Evolutionary conservation across 2,797 vertebrate genomes (phyloP), one percentile per base, ranked within the genome.

Genomic region (Sciurus vulgaris): DNA sequence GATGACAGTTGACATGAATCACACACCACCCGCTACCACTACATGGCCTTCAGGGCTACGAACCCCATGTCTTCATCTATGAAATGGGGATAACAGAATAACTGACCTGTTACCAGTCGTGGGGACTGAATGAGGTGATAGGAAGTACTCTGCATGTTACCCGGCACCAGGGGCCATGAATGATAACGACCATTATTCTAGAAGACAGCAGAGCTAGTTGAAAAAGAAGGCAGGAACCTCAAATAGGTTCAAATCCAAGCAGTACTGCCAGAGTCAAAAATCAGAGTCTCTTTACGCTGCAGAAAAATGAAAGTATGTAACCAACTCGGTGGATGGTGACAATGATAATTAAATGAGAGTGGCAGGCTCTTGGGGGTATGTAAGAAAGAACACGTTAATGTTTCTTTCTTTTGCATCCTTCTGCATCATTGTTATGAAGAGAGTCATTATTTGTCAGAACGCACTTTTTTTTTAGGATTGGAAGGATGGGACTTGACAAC

Each of bases 191-290:
- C 13, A 7, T 28, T 63, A 15, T 18, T 67, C 24, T 30, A 30
- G 41, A 73, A 74, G 81, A 9, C 33, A 38, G 3, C 15, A 2
- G 26, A 13, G 5, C 17, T 28, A 3, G 4, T 4, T 44, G 28
- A 20, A 49, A 81, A 18, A 30, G 18, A 13, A 26, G 24, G 18
- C 12, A 2, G 28, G 35, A 18, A 10, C 26, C 18, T 17, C 18
- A 2, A 5, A 9, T 30, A 65, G 20, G 4, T 77, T 35, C 54
- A 67, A n/a, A 49, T 59, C 51, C 9, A 49, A 85, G 49, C 22
- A 1, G 38, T 7, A 10, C 12, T 1, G 0, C 1, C 10, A 1
- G 5, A 13, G 33, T 8, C 28, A 26, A 35, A 15, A 1, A 15
- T 49, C 44, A 28, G 13, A 26, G 41, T 67, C 54, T 82, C 20